Evolutionary conservation across 1,140 invertebrate species (phyloP), one percentile per base, ranked within the genome.

Genomic region (Bombus superbus): DNA sequence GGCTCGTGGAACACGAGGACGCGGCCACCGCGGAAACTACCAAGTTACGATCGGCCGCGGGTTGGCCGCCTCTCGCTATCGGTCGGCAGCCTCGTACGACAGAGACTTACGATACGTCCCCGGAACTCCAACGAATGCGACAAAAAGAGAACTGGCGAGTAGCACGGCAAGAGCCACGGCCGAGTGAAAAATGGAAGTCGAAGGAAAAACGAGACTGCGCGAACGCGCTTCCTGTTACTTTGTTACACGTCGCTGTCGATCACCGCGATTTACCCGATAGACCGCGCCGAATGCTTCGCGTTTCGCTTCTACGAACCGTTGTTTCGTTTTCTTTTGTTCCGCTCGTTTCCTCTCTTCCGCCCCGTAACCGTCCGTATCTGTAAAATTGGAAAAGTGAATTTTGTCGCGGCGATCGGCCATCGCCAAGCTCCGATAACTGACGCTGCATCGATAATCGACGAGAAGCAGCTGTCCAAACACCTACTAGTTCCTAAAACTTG

Each of bases 1-100:
- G 88, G 89, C 88, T 90, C 85, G 89, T 90, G 79, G 89, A 89
- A 86, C 89, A 90, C 89, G 81, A 84, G 68, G 89, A 90, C 81
- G 85, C 78, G 88, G 75, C 88, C 88, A 89, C 88, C 84, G 88
- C 76, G 88, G 88, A 89, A 89, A 89, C 84, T 79, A 32, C 64
- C 59, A 87, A 89, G 87, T 89, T 89, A 89, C 83, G 88, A 85
- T 72, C 87, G 35, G 32, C 72, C 32, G 28, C 66, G 47, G 72
- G 66, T 53, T n/a, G 25, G 40, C 40, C 40, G 10, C 38, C 38
- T 40, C 9, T 15, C 68, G n/a, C 69, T 79, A 84, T 88, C 87
- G 75, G 28, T 28, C 57, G 28, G 62, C 64, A 53, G 44, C 53
- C 57, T 32, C 75, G 57, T 42, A 28, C 42, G 44, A 79, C 75